phyloP scores from a whole-genome alignment of 92 coral and sea anemone genomes.

The Palythoa heliodiscus region DNA sequence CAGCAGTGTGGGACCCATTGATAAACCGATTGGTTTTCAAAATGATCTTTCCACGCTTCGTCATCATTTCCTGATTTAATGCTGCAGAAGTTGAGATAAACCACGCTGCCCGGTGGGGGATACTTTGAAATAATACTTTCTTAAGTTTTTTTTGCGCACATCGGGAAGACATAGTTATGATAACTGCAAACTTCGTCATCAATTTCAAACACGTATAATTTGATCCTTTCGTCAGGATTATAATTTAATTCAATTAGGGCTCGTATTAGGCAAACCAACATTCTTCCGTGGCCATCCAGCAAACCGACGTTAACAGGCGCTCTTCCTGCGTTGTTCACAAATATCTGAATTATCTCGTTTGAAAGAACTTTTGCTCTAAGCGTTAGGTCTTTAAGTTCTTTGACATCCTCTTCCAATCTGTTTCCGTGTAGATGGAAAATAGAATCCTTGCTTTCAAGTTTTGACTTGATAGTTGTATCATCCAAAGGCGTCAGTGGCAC shows the following conservation, averaged over 20 bases:
- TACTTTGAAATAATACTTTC: background rate
- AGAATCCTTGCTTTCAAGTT: constrained; percentile 18
- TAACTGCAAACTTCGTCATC: constrained; percentile 9
- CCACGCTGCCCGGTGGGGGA: background rate
- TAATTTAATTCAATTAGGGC: background rate
- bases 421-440: constrained; percentile 39
- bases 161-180: constrained; percentile 14
- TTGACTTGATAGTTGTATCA: background rate
- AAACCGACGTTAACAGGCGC: background rate
- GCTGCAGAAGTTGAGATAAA: constrained; percentile 25
- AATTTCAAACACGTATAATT: constrained; percentile 3
- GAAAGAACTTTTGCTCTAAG: constrained; percentile 6
- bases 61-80: background rate
- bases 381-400: constrained; percentile 19
- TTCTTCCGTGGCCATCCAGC: constrained; percentile 40
- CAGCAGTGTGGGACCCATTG: constrained; percentile 18
- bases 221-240: background rate
- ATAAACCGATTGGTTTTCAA: background rate
- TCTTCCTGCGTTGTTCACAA: too few species aligned
- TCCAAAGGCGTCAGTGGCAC: background rate
- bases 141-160: background rate
- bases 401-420: background rate
- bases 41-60: constrained; percentile 1
- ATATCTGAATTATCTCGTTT: background rate
- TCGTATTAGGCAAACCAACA: constrained; percentile 25